phyloP scores from a whole-genome alignment of 1,140 invertebrate genomes.

The Leptinotarsa texana region DNA sequence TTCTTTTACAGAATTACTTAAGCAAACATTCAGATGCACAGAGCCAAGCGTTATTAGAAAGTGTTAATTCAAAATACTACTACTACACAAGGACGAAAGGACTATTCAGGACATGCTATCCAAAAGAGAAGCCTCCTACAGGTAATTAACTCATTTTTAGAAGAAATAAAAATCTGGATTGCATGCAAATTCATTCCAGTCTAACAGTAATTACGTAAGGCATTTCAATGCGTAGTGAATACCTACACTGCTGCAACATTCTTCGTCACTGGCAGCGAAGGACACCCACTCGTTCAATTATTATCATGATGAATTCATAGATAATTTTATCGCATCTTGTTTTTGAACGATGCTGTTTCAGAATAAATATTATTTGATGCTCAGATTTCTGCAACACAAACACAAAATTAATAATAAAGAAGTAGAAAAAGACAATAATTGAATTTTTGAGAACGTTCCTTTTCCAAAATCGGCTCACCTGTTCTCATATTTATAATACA shows the following conservation, averaged over 20 bases:
- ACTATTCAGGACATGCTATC: constrained; percentile 88
- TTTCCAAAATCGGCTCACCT: too few relatives aligned
- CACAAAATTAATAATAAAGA: too few relatives aligned
- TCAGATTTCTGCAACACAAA: too few relatives aligned
- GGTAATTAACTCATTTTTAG: constrained; percentile 61
- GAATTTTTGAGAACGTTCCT: too few relatives aligned
- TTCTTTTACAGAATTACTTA: constrained; percentile 68
- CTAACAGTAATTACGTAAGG: not conserved
- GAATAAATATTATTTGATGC: too few relatives aligned
- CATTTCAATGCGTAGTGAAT: not conserved
- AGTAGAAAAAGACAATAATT: too few relatives aligned
- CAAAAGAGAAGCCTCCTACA: constrained; percentile 81
- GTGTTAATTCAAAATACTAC: constrained; percentile 80
- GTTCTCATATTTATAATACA: too few relatives aligned
- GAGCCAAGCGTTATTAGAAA: constrained; percentile 73
- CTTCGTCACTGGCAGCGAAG: not conserved
- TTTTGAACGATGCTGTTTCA: too few relatives aligned
- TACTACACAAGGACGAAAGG: constrained; percentile 87
- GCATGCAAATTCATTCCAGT: not conserved
- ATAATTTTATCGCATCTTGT: too few relatives aligned
- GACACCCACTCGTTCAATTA: not conserved
- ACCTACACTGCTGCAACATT: not conserved
- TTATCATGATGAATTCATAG: too few relatives aligned
- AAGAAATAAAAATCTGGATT: not conserved
- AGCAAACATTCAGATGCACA: constrained; percentile 70